These are phyloP conservation scores for Macrotrachela quadricornifera DNA, from an alignment of 1,140 invertebrate species.

Conservation along the genomic window DNA sequence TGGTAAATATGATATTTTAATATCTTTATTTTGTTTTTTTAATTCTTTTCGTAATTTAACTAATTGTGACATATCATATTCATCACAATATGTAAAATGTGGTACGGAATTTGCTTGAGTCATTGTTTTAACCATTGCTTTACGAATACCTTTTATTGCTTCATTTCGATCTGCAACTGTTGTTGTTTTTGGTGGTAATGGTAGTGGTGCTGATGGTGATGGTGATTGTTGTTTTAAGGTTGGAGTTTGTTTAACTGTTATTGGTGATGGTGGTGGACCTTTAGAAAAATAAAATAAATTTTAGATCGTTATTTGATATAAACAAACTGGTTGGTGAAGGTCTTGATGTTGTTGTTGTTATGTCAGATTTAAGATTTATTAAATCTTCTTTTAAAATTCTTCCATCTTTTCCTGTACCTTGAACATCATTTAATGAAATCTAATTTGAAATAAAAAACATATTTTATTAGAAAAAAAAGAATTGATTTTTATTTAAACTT, in stretches of 20 bases:
- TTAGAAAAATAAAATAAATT: background rate
- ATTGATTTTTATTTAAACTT: no score
- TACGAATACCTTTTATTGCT: conserved; percentile 48
- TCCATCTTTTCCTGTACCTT: conserved; percentile 64
- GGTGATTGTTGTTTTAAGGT: conserved; percentile 9
- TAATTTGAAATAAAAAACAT: conserved; percentile 13
- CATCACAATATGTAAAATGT: conserved; percentile 37
- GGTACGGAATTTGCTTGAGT: conserved; percentile 49
- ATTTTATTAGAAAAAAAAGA: no score
- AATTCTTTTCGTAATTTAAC: conserved; percentile 43
- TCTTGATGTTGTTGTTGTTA: background rate
- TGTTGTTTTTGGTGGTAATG: background rate
- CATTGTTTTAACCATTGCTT: conserved; percentile 90
- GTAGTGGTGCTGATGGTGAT: background rate
- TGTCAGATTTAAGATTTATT: conserved; percentile 34
- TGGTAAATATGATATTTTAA: conserved; percentile 79
- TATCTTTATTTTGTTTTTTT: conserved; percentile 40
- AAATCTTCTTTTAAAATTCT: conserved; percentile 88
- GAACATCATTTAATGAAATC: conserved; percentile 35
- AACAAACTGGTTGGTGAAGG: background rate
- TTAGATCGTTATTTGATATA: background rate
- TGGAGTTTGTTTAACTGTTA: conserved; percentile 1
- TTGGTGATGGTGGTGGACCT: background rate
- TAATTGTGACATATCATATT: conserved; percentile 50
- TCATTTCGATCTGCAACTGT: conserved; percentile 23